These are phyloP conservation scores for Hippocampus comes DNA, from an alignment of 2,113 vertebrate species.

Conservation along the genomic window DNA sequence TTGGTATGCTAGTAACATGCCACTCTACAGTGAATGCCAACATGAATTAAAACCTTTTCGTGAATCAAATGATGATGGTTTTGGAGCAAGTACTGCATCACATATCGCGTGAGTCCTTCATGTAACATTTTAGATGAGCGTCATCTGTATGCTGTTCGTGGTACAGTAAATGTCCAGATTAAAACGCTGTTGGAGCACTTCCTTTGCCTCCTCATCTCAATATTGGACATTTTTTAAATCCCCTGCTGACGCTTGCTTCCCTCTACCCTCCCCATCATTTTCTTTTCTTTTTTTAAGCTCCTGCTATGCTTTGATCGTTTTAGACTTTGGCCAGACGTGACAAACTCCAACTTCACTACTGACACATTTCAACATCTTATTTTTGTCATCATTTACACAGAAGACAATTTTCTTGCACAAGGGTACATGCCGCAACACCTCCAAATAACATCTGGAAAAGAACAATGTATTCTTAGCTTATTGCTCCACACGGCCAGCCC, in stretches of 20 bases:
- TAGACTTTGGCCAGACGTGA: conserved; percentile 32
- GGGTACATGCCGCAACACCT: background rate
- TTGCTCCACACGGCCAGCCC: conserved; percentile 57
- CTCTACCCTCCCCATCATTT: conserved; percentile 29
- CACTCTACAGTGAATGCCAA: no score
- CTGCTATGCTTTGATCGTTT: conserved; percentile 46
- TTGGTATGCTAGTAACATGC: no score
- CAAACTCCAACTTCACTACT: conserved; percentile 10
- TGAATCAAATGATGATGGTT: no score
- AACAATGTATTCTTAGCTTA: conserved; percentile 65
- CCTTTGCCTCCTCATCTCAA: conserved; percentile 22
- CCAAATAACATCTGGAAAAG: conserved; percentile 33
- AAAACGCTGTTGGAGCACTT: conserved; percentile 15
- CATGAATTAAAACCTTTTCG: no score
- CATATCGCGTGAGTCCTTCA: background rate
- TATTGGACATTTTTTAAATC: conserved; percentile 36
- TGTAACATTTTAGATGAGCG: conserved; percentile 21
- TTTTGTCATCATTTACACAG: background rate
- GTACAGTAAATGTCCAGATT: conserved; percentile 14
- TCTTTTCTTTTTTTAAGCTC: background rate
- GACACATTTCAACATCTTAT: background rate
- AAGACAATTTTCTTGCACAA: background rate
- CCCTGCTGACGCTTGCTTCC: conserved; percentile 28
- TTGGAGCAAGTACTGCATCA: no score
- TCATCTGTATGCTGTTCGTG: conserved; percentile 18